Base-by-base conservation (phyloP, 1,140 invertebrate species). In the Zaprionus vittiger region DNA sequence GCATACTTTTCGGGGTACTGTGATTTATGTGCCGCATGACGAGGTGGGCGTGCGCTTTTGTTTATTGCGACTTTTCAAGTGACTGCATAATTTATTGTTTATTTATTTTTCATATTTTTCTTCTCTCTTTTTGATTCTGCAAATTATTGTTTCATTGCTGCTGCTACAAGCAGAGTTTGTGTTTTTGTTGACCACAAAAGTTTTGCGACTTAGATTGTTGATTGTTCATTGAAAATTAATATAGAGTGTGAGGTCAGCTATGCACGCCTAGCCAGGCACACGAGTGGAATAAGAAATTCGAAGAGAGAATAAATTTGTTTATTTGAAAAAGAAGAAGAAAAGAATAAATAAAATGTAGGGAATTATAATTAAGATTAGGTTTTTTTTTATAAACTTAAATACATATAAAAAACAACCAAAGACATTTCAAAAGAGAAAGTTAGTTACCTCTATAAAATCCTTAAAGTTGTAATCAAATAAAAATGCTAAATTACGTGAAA, bases 1-100 rank as follows among this genome's bases (percentile, higher is more conserved):
- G 52, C 61, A 72, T 49, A 57, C 12, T n/a, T 49, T 60, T 38
- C 11, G 31, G 24, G 41, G 7, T 7, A 34, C 52, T 20, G 7
- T 59, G 67, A 75, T 75, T 75, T 71, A 71, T 64, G 41, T 6
- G 59, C 3, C 41, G 5, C 5, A 28, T 37, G 20, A 17, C 3
- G 31, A 63, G 22, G 15, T 52, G 60, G 34, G 12, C 5, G 22
- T 31, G 12, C 54, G 15, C 54, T 56, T 74, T 70, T 63, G 41
- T 28, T 70, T 24, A 64, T 64, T 75, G 67, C 41, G 60, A 20
- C 67, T 63, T 71, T 59, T 64, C 44, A 17, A 75, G 52, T 59
- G 41, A 26, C 17, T 71, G 67, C 60, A 75, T 64, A 75, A 75
- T 71, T 71, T 59, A 75, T 64, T 71, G 41, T 71, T 71, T 75